A percentile compares a stretch with the other conserved stretches of the same genome.
Conservation (phyloP, 2,797 vertebrate species). For the Lophius americanus region DNA sequence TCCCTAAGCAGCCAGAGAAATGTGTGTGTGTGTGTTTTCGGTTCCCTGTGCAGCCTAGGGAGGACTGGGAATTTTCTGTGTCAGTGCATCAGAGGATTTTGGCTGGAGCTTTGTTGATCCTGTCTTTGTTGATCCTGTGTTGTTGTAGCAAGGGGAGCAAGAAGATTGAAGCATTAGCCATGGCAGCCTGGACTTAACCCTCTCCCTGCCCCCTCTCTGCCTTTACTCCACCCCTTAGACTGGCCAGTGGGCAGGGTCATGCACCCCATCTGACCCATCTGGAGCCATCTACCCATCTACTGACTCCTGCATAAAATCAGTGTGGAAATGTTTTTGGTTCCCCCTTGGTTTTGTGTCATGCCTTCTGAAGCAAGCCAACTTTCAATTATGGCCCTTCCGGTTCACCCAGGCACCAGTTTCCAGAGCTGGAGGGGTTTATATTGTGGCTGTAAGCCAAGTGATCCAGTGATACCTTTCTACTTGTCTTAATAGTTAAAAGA, state of each 20-base stretch:
- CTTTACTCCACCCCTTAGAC: conserved; percentile 48
- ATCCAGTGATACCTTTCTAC: conserved; percentile 68
- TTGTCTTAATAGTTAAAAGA: conserved; percentile 75
- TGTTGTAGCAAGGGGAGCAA: conserved; percentile 82
- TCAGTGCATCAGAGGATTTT: conserved; percentile 94
- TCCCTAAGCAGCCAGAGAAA: conserved; percentile 75
- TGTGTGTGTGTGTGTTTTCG: conserved; percentile 75
- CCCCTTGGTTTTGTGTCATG: conserved; percentile 79
- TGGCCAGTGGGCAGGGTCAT: conserved; percentile 51
- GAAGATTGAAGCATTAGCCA: conserved; percentile 86
- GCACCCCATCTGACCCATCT: conserved; percentile 64
- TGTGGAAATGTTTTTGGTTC: conserved; percentile 65
- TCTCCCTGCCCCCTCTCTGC: conserved; percentile 55
- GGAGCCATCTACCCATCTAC: conserved; percentile 29
- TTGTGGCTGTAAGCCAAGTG: conserved; percentile 81
- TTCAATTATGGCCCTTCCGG: conserved; percentile 83
- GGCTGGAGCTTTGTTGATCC: conserved; percentile 90
- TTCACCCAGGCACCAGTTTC: conserved; percentile 74
- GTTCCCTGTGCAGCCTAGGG: conserved; percentile 87
- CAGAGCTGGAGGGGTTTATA: conserved; percentile 73
- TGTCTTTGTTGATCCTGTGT: conserved; percentile 87
- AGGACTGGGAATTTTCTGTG: conserved; percentile 94
- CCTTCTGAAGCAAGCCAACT: conserved; percentile 84
- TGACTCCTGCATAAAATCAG: conserved; percentile 63
- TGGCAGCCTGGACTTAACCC: conserved; percentile 86